phyloP scores from a whole-genome alignment of 2,113 vertebrate genomes.

The Ibidorhyncha struthersii region DNA sequence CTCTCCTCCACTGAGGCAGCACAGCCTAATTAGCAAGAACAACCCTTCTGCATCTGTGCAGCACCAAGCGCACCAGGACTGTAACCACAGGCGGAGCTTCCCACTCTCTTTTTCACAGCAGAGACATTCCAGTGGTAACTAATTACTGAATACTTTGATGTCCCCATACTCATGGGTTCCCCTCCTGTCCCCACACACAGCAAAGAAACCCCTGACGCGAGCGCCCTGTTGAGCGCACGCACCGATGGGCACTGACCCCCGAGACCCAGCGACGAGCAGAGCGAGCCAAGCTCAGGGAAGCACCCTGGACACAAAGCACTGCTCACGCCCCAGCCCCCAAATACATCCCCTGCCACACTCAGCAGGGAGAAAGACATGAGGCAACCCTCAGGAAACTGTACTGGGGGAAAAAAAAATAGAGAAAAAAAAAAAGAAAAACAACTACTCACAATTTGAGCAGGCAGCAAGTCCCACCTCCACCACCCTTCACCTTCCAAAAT shows the following conservation, averaged over 20 bases:
- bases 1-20: fast-evolving
- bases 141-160: fast-evolving
- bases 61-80: background rate
- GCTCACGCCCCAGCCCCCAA: background rate
- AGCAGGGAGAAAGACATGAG: fast-evolving
- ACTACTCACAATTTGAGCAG: background rate
- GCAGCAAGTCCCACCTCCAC: fast-evolving
- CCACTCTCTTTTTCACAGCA: background rate
- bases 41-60: fast-evolving
- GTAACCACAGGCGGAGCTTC: background rate
- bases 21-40: background rate
- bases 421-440: background rate
- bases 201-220: fast-evolving
- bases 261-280: fast-evolving
- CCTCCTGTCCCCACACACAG: background rate
- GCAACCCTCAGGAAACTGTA: background rate
- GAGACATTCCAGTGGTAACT: background rate
- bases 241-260: fast-evolving
- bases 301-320: background rate
- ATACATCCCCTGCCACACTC: background rate
- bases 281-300: fast-evolving
- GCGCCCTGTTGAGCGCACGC: fast-evolving
- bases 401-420: background rate
- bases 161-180: fast-evolving
- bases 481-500: background rate